Base-by-base conservation (phyloP, 1,140 invertebrate species). In the Phthorimaea operculella region DNA sequence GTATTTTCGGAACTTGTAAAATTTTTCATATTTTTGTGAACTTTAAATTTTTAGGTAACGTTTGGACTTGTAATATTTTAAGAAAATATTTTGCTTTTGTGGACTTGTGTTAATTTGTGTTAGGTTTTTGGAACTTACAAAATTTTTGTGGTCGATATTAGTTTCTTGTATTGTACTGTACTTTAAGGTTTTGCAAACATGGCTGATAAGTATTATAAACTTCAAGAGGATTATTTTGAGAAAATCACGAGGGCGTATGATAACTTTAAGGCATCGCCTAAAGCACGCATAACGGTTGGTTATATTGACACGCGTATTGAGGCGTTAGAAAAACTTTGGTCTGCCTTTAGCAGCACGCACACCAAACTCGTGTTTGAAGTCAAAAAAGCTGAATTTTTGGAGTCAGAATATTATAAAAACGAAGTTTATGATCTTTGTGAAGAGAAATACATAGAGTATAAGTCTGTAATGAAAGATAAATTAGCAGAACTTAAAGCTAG, bases 361-460 rank as follows among this genome's bases (percentile, higher is more conserved):
- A 12, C 3, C 4, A 48, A 48, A 18, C n/a, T 48, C 16, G 45
- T 48, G 16, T 48, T 10, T 18, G 45, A 48, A 16, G 16, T 48
- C 4, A 48, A 18, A 11, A 14, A 18, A 48, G 45, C n/a, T 16
- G n/a, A 16, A 48, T 18, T 48, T 10, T 10, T 14, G 5, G 16
- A 48, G 16, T 14, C 45, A 14, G 16, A 18, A 4, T 48, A 48
- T 48, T 16, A 4, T 11, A 15, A 16, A 48, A 16, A 14, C 10
- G 45, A 48, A 3, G 45, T 16, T 15, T 48, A 48, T 18, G 45
- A 48, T 48, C 4, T 14, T 10, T 16, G n/a, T 18, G 45, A 48
- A 48, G 45, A 48, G 17, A 18, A 2, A 4, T 48, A 48, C 16
- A 48, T 48, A 14, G 45, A 48, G n/a, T 48, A 48, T 10, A 48